Conservation (phyloP, 2,888 invertebrate genomes). For the Neoitamus cyanurus region DNA sequence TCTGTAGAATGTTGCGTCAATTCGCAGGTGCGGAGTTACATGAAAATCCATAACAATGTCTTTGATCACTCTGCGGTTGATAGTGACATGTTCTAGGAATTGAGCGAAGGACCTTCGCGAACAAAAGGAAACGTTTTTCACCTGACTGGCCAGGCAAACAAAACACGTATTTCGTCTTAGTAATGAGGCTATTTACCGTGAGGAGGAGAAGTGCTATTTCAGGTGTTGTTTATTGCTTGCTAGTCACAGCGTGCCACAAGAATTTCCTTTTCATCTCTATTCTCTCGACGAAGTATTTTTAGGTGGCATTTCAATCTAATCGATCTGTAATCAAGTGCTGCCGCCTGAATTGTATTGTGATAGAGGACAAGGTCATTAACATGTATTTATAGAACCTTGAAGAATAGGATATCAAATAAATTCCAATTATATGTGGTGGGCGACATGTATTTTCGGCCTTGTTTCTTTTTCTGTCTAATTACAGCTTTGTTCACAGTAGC, state of each 20-base stretch:
- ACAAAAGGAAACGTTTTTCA: neutral
- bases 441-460: neutral
- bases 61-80: neutral
- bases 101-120: neutral
- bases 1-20: neutral
- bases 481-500: neutral
- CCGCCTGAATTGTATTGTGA: neutral
- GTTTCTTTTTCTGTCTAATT: neutral
- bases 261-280: slow-evolving; percentile 23
- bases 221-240: neutral
- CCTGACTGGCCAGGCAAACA: neutral
- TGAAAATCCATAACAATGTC: neutral
- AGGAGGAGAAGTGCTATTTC: slow-evolving; percentile 5
- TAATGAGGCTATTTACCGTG: neutral
- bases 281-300: slow-evolving; percentile 5
- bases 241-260: neutral
- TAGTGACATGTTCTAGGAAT: neutral
- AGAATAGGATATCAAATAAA: neutral
- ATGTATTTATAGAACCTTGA: neutral
- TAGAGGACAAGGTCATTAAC: slow-evolving; percentile 20
- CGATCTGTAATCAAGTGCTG: neutral
- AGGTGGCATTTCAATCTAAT: slow-evolving; percentile 18
- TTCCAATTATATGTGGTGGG: neutral
- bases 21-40: neutral
- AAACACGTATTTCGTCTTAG: neutral